Evolutionary conservation across 2,888 invertebrate species (phyloP).

Genomic region (Iselma pallidipennis): DNA sequence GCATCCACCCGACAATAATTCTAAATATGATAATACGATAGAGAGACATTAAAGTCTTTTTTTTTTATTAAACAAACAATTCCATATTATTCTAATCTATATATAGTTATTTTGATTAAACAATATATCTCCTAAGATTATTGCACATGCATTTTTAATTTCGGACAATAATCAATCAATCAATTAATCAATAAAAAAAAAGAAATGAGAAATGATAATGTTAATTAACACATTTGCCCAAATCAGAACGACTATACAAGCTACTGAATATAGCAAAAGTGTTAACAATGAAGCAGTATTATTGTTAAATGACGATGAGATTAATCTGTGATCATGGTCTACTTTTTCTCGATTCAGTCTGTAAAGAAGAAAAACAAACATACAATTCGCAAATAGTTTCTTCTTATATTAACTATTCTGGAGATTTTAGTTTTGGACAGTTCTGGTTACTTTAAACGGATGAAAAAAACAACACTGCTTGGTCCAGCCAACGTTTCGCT

Average conservation of each 20-base stretch:
- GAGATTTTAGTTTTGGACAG: too few relatives aligned
- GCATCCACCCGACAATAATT: not conserved
- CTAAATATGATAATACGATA: not conserved
- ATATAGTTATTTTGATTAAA: not conserved
- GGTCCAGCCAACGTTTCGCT: too few relatives aligned
- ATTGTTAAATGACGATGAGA: constrained; percentile 4
- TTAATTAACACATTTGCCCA: constrained; percentile 22
- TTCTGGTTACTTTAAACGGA: too few relatives aligned
- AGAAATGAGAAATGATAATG: not conserved
- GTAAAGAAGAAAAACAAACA: not conserved
- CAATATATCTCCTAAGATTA: constrained; percentile 1
- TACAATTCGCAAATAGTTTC: not conserved
- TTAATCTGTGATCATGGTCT: constrained; percentile 14
- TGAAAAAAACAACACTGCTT: constrained; percentile 3
- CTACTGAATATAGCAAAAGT: constrained; percentile 18
- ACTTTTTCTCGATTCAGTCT: constrained; percentile 20
- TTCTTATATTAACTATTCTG: too few relatives aligned
- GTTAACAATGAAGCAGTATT: constrained; percentile 15
- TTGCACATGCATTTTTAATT: constrained; percentile 19
- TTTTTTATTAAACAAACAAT: not conserved
- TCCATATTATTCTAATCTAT: too few relatives aligned
- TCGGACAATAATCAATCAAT: not conserved
- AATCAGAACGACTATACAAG: constrained; percentile 10
- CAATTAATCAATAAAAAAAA: not conserved
- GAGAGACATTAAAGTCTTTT: not conserved